Percentiles rank a stretch among this genome's conserved stretches.
phyloP scores from a whole-genome alignment of 1,140 invertebrate species.

The Plutomurus gul region DNA sequence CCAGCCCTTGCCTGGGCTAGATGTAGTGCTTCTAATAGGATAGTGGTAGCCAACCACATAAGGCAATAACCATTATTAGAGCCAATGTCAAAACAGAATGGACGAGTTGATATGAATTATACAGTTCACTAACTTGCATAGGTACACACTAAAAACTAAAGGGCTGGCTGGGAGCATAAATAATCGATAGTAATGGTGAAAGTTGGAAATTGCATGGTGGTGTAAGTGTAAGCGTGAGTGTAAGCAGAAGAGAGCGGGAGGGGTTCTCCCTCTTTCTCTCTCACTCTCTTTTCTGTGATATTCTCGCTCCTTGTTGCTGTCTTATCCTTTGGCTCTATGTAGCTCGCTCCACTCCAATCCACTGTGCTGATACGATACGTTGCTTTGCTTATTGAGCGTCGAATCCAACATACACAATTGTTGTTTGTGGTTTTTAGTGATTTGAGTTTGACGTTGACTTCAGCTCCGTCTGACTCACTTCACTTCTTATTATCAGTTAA shows the following conservation, averaged over 20 bases:
- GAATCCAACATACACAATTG: background rate
- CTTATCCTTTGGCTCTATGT: too few relatives aligned
- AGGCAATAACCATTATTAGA: background rate
- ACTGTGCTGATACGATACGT: background rate
- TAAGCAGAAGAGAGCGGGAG: background rate
- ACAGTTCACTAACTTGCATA: background rate
- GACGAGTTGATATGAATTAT: background rate
- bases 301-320: background rate
- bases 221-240: background rate
- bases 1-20: too few relatives aligned
- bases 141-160: background rate
- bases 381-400: too few relatives aligned
- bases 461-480: too few relatives aligned
- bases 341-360: too few relatives aligned
- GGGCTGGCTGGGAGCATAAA: background rate
- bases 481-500: too few relatives aligned
- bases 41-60: background rate
- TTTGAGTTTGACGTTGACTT: background rate
- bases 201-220: background rate
- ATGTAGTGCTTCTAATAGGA: too few relatives aligned
- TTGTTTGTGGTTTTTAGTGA: background rate
- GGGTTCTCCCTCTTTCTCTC: too few relatives aligned
- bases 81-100: background rate
- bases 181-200: constrained; percentile 6
- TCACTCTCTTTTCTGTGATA: background rate